A percentile compares a stretch with the other conserved stretches of the same genome.
These are phyloP conservation scores for Acronicta alni DNA, from an alignment of 2,888 invertebrate genomes.

Conservation along the genomic window DNA sequence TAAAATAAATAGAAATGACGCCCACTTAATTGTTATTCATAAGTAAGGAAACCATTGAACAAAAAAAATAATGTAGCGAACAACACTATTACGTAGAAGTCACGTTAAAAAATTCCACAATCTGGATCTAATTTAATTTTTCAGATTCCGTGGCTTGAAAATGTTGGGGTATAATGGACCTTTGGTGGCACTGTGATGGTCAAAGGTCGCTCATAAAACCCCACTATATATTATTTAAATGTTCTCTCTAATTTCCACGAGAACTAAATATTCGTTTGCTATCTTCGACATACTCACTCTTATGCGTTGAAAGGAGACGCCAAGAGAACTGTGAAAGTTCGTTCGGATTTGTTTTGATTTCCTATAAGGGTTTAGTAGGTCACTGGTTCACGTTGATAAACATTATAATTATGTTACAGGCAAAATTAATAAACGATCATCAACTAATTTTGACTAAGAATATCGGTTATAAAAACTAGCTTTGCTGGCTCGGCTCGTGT, in stretches of 20 bases:
- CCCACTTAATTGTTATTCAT: not conserved
- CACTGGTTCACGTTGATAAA: conserved; percentile 35
- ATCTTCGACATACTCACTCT: conserved; percentile 4
- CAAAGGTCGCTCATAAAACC: conserved; percentile 23
- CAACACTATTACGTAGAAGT: conserved; percentile 20
- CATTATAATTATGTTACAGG: too few species aligned
- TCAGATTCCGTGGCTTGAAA: conserved; percentile 31
- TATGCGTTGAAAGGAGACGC: conserved; percentile 12
- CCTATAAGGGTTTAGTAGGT: conserved; percentile 34
- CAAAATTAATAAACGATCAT: too few species aligned
- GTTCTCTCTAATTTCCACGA: conserved; percentile 26
- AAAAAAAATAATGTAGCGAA: conserved; percentile 16
- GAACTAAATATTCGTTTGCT: conserved; percentile 12
- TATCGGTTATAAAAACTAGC: too few species aligned
- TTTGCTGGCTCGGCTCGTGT: too few species aligned
- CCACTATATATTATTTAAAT: conserved; percentile 44
- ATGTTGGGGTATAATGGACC: conserved; percentile 31
- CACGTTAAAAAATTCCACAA: conserved; percentile 32
- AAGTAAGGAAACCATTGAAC: not conserved
- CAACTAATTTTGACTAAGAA: too few species aligned
- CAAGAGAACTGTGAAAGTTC: conserved; percentile 4
- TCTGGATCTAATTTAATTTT: conserved; percentile 45
- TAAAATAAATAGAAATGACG: too few species aligned
- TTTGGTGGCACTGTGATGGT: conserved; percentile 11
- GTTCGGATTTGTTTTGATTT: conserved; percentile 37